A percentile compares a stretch with the other conserved stretches of the same genome.
phyloP scores from a whole-genome alignment of 2,888 invertebrate genomes.

The Encarsia formosa region DNA sequence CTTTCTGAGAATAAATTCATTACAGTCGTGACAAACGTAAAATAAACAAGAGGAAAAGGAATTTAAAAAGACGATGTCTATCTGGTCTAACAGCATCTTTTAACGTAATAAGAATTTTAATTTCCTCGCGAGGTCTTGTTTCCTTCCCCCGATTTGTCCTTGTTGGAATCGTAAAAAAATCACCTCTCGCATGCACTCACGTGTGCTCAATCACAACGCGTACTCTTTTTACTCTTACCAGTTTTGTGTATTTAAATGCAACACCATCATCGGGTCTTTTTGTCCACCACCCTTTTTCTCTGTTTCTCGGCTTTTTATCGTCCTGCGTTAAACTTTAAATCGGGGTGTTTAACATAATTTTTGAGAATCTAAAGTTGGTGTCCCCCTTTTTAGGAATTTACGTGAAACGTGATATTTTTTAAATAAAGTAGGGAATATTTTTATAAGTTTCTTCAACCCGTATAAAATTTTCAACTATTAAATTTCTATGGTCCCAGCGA shows the following conservation, averaged over 20 bases:
- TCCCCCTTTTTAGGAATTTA: neutral
- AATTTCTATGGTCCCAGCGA: too few species aligned
- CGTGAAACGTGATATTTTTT: neutral
- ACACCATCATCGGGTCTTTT: slow-evolving; percentile 1
- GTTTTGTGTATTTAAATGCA: slow-evolving; percentile 21
- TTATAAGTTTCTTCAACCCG: too few species aligned
- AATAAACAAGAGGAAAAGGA: too few species aligned
- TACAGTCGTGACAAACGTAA: too few species aligned
- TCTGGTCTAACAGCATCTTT: slow-evolving; percentile 18
- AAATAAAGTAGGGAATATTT: too few species aligned
- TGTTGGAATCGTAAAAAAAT: neutral
- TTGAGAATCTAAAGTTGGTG: neutral
- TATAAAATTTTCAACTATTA: too few species aligned
- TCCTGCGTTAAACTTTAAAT: slow-evolving; percentile 3
- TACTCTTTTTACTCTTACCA: neutral
- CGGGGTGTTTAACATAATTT: neutral
- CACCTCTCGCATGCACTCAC: slow-evolving; percentile 15
- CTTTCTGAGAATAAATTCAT: too few species aligned
- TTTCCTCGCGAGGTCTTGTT: slow-evolving; percentile 1
- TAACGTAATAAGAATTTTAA: slow-evolving; percentile 21
- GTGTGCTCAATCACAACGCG: slow-evolving; percentile 10
- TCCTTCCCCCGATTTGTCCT: slow-evolving; percentile 5
- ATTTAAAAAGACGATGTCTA: slow-evolving; percentile 11
- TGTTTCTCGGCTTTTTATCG: slow-evolving; percentile 3
- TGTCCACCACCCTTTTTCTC: neutral